Conservation (phyloP, 2,888 invertebrate species). For the Formica aserva region DNA sequence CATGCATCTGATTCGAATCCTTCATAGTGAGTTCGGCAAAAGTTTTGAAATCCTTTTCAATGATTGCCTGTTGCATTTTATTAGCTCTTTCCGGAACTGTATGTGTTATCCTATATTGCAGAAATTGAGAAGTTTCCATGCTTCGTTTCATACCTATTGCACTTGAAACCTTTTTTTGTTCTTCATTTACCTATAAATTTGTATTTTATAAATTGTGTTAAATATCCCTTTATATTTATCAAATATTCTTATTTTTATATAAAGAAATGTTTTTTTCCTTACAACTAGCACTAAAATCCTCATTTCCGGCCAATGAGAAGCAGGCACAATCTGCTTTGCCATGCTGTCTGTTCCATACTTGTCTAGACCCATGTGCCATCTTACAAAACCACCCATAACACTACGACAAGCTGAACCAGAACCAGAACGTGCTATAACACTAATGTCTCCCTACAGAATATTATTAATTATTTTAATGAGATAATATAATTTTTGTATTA, state of each 20-base stretch:
- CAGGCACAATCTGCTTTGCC: constrained; percentile 91
- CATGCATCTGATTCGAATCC: constrained; percentile 99
- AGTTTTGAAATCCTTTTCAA: constrained; percentile 90
- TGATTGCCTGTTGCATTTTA: constrained; percentile 89
- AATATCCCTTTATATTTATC: neutral
- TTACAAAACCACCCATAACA: constrained; percentile 97
- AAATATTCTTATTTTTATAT: neutral
- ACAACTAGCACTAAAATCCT: constrained; percentile 96
- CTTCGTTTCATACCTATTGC: constrained; percentile 95
- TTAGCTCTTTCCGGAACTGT: constrained; percentile 91
- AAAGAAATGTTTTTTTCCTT: constrained; percentile 70
- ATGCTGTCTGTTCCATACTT: constrained; percentile 91
- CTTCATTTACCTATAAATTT: constrained; percentile 87
- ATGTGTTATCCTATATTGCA: constrained; percentile 91
- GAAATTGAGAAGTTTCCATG: constrained; percentile 93
- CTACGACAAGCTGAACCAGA: constrained; percentile 99
- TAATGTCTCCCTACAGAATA: constrained; percentile 88
- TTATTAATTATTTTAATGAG: neutral
- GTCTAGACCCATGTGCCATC: constrained; percentile 92
- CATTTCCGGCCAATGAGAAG: constrained; percentile 96
- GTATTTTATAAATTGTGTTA: neutral
- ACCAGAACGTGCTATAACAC: constrained; percentile 92
- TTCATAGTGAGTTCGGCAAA: constrained; percentile 98
- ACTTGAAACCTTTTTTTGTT: constrained; percentile 94
- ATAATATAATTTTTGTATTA: neutral